A percentile compares a stretch with the other conserved stretches of the same genome.
phyloP scores from a whole-genome alignment of 2,113 vertebrate genomes.

The Morone chrysops region DNA sequence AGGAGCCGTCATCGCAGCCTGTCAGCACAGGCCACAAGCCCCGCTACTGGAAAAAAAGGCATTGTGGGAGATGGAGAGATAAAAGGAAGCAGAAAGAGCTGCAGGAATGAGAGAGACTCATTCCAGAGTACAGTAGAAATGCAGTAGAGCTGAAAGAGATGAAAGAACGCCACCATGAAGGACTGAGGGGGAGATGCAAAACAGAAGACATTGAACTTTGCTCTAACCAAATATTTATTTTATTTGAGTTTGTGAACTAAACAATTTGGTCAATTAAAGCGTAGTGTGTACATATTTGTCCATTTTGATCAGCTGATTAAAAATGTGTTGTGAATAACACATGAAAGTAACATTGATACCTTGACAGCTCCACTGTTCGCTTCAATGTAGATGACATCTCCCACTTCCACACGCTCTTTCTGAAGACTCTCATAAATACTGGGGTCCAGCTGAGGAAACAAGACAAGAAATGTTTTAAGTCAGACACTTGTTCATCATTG shows the following conservation, averaged over 20 bases:
- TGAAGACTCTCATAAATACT: conserved; percentile 99
- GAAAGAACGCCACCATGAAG: conserved; percentile 50
- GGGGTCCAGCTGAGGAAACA: conserved; percentile 90
- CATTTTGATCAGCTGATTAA: too few species aligned
- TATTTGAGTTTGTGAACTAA: not conserved
- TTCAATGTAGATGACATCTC: conserved; percentile 99
- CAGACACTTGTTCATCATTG: not conserved
- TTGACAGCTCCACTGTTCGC: conserved; percentile 98
- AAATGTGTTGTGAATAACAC: not conserved
- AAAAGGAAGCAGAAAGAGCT: conserved; percentile 53
- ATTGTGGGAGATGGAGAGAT: conserved; percentile 72
- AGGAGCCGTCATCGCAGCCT: conserved; percentile 68
- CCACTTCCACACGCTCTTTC: conserved; percentile 96
- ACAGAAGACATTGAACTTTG: not conserved
- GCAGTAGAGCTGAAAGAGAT: conserved; percentile 56
- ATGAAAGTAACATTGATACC: conserved; percentile 80
- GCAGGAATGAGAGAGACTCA: conserved; percentile 75
- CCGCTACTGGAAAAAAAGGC: conserved; percentile 55
- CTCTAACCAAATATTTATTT: not conserved
- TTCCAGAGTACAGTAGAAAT: conserved; percentile 70
- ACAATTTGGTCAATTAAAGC: not conserved
- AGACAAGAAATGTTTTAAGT: conserved; percentile 5
- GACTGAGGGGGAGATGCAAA: conserved; percentile 37
- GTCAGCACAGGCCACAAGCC: conserved; percentile 70
- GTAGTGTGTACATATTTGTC: too few species aligned